These are phyloP conservation scores for Remorina albescens DNA, from an alignment of 2,797 vertebrate genomes.

Conservation along the genomic window DNA sequence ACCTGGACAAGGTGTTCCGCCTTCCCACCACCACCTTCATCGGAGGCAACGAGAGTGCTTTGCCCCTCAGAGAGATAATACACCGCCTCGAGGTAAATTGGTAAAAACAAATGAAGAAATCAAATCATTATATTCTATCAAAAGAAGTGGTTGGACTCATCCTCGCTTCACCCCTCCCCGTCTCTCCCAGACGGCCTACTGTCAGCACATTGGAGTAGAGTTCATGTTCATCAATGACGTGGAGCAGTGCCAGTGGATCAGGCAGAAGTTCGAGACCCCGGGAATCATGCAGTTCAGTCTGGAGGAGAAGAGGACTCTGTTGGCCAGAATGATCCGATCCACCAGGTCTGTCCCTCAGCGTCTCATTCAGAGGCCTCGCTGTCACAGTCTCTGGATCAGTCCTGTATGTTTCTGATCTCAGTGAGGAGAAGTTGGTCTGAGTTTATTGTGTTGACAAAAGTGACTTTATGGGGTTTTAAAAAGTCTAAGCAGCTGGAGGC, in stretches of 20 bases:
- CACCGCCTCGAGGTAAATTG: constrained; percentile 94
- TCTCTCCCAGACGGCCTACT: constrained; percentile 85
- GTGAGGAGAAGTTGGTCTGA: too few relatives aligned
- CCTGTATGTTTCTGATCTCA: too few relatives aligned
- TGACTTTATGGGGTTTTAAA: too few relatives aligned
- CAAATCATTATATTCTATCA: not conserved
- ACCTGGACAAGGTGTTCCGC: constrained; percentile 93
- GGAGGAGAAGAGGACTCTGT: constrained; percentile 91
- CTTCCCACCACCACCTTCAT: constrained; percentile 96
- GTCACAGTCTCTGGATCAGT: too few relatives aligned
- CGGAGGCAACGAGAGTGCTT: constrained; percentile 88
- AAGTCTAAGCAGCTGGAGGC: too few relatives aligned
- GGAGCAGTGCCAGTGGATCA: constrained; percentile 96
- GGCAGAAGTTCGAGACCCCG: constrained; percentile 93
- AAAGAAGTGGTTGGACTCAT: too few relatives aligned
- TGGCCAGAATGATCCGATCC: constrained; percentile 91
- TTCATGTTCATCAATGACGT: constrained; percentile 98
- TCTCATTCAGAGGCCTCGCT: too few relatives aligned
- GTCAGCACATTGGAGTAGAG: constrained; percentile 91
- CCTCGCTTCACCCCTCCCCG: not conserved
- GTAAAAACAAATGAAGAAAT: not conserved
- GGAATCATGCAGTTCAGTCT: constrained; percentile 89
- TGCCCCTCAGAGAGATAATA: constrained; percentile 94
- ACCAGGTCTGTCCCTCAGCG: constrained; percentile 89
- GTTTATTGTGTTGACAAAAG: too few relatives aligned